phyloP scores from a whole-genome alignment of 1,140 invertebrate genomes.

The Neelides sp. region DNA sequence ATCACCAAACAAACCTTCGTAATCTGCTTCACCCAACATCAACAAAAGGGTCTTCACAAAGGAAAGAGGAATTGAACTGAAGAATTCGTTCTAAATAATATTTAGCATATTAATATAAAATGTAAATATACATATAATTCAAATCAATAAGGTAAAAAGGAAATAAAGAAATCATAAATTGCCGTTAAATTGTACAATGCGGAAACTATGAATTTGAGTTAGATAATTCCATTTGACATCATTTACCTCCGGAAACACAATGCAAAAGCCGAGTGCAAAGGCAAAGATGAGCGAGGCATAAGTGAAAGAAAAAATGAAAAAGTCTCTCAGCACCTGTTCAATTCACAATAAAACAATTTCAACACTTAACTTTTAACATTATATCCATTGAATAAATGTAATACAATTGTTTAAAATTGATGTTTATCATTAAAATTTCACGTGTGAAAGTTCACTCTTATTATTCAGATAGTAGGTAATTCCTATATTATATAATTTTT shows the following conservation, averaged over 20 bases:
- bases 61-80: constrained; percentile 40
- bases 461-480: too few species aligned
- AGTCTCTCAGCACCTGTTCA: constrained; percentile 15
- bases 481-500: too few species aligned
- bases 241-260: constrained; percentile 17
- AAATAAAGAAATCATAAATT: background rate
- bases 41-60: constrained; percentile 58
- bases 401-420: too few species aligned
- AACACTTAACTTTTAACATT: too few species aligned
- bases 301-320: constrained; percentile 10
- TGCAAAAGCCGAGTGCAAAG: constrained; percentile 19
- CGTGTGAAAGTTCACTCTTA: too few species aligned
- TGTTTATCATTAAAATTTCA: too few species aligned
- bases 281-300: constrained; percentile 12
- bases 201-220: too few species aligned
- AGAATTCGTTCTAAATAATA: constrained; percentile 35
- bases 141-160: background rate
- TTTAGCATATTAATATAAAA: too few species aligned
- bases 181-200: background rate
- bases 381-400: too few species aligned
- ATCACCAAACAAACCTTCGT: constrained; percentile 49
- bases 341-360: constrained; percentile 2
- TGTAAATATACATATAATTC: background rate
- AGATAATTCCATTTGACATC: too few species aligned
- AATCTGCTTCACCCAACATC: constrained; percentile 75